phyloP scores from a whole-genome alignment of 2,113 vertebrate species.

The Lonchura striata region DNA sequence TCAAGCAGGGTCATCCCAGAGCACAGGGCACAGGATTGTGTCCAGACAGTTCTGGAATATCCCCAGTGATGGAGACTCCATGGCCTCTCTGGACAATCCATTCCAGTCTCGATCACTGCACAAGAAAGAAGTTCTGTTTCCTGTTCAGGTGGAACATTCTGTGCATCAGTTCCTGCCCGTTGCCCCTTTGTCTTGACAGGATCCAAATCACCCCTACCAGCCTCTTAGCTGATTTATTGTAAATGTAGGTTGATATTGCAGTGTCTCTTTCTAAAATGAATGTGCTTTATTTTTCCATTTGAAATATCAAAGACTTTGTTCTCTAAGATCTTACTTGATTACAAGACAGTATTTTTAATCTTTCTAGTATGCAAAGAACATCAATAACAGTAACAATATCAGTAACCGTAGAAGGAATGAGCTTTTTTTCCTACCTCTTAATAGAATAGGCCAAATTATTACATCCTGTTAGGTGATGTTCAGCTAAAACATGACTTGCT shows the following conservation, averaged over 20 bases:
- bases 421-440: background rate
- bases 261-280: background rate
- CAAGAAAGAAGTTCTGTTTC: background rate
- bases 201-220: background rate
- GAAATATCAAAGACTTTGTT: background rate
- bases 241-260: rapidly evolving
- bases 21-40: background rate
- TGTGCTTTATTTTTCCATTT: background rate
- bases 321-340: background rate
- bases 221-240: background rate
- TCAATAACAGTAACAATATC: background rate
- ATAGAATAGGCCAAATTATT: background rate
- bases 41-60: background rate
- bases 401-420: background rate
- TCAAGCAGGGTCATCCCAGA: background rate
- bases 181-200: background rate
- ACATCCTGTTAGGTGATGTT: background rate
- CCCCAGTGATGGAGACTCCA: background rate
- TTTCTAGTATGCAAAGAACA: background rate
- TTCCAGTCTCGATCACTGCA: background rate
- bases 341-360: background rate
- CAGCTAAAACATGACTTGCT: background rate
- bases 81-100: rapidly evolving
- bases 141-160: background rate
- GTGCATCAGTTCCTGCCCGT: background rate